Conservation (phyloP, 1,140 invertebrate species). For the Drosophila athabasca region DNA sequence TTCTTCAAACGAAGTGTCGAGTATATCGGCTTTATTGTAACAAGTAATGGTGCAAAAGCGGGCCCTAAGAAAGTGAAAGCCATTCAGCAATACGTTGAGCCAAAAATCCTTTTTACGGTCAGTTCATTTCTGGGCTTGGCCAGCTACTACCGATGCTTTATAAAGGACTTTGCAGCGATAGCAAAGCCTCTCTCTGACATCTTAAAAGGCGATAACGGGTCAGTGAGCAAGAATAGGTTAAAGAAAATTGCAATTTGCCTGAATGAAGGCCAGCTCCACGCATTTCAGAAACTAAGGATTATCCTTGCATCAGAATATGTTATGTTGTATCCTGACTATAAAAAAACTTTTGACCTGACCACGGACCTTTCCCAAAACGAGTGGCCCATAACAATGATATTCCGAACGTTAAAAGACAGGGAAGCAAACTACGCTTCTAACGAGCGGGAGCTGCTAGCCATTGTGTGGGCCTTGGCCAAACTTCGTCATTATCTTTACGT, state of each 20-base stretch:
- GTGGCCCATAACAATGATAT: too few species aligned
- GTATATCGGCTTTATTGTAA: too few species aligned
- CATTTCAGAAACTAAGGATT: not conserved
- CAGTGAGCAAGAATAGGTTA: constrained; percentile 6
- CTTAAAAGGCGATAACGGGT: constrained; percentile 16
- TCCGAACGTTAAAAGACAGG: too few species aligned
- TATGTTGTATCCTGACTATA: constrained; percentile 15
- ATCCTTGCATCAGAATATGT: not conserved
- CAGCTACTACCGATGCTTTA: constrained; percentile 8
- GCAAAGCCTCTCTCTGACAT: constrained; percentile 12
- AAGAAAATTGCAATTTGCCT: constrained; percentile 5
- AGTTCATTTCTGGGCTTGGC: constrained; percentile 14
- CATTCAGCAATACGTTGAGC: not conserved
- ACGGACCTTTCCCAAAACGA: not conserved
- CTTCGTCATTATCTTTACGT: too few species aligned
- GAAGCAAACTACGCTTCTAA: too few species aligned
- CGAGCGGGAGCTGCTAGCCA: too few species aligned
- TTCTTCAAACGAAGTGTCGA: too few species aligned
- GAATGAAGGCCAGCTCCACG: not conserved
- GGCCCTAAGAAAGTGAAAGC: too few species aligned
- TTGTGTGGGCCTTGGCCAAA: too few species aligned
- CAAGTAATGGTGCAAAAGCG: too few species aligned
- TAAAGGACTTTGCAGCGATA: constrained; percentile 22
- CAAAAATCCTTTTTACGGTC: too few species aligned
- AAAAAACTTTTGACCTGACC: constrained; percentile 2